Percentiles rank a stretch among this genome's conserved stretches.
These are phyloP conservation scores for Camptogramma bilineatum DNA, from an alignment of 2,888 invertebrate genomes.

Conservation along the genomic window DNA sequence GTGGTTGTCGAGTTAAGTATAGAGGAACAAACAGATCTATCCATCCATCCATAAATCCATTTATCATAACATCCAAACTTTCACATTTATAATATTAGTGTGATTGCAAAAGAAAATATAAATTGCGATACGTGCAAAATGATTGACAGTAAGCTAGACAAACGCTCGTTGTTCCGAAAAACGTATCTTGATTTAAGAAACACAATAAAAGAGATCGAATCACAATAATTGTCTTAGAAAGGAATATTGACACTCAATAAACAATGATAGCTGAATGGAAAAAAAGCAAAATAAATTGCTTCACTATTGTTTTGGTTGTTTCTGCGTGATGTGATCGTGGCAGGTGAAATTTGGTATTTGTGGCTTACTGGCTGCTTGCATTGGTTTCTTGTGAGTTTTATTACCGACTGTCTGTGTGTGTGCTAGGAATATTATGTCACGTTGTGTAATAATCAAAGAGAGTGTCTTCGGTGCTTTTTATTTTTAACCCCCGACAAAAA, in stretches of 20 bases:
- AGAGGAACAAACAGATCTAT: no score
- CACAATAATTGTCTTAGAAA: conserved; percentile 49
- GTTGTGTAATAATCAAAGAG: no score
- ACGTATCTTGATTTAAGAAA: conserved; percentile 25
- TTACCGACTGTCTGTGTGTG: not conserved
- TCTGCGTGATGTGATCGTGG: conserved; percentile 11
- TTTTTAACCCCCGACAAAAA: no score
- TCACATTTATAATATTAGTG: no score
- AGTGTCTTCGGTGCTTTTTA: no score
- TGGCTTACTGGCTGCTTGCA: not conserved
- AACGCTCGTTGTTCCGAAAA: conserved; percentile 21
- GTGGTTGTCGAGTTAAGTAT: no score
- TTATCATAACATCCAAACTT: no score
- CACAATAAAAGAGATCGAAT: conserved; percentile 43
- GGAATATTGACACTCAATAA: conserved; percentile 43
- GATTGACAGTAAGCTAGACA: conserved; percentile 26
- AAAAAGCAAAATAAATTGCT: conserved; percentile 13
- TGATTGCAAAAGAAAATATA: not conserved
- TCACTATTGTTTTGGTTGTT: conserved; percentile 8
- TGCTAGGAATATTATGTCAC: no score
- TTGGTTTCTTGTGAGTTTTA: not conserved
- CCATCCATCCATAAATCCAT: no score
- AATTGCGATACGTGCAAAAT: conserved; percentile 1
- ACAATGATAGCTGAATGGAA: conserved; percentile 15
- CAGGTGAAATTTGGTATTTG: conserved; percentile 12